phyloP scores from a whole-genome alignment of 2,797 vertebrate species.

The Nothura maculosa region DNA sequence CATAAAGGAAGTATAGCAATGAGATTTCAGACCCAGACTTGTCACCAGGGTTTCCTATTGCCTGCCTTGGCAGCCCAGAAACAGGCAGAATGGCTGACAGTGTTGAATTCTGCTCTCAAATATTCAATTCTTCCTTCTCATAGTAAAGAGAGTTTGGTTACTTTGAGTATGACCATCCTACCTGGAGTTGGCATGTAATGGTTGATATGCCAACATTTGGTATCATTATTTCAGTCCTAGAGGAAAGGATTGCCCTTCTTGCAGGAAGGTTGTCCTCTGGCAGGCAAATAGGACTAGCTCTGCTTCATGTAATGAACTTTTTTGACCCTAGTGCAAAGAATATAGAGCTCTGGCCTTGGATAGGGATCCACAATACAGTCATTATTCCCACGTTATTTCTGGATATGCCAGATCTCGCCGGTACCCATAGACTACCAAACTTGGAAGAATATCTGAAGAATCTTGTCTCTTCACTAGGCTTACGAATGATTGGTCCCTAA shows the following conservation, averaged over 20 bases:
- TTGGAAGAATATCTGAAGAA: background rate
- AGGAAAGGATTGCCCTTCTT: background rate
- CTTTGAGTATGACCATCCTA: background rate
- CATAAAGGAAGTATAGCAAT: background rate
- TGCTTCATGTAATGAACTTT: background rate
- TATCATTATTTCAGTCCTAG: background rate
- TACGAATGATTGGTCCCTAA: background rate
- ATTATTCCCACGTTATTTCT: slow-evolving; percentile 38
- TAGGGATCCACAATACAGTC: background rate
- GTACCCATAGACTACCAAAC: background rate
- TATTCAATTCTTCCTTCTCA: background rate
- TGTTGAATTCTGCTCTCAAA: background rate
- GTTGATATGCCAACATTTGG: background rate
- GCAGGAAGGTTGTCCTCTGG: background rate
- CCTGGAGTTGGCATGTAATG: background rate
- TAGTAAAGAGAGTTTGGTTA: background rate
- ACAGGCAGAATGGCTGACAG: no score
- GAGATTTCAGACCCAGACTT: background rate
- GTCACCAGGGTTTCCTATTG: background rate
- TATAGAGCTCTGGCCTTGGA: slow-evolving; percentile 46
- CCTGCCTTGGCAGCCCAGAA: no score
- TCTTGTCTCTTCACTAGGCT: background rate
- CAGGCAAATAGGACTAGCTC: background rate
- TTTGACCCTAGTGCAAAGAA: background rate
- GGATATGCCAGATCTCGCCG: slow-evolving; percentile 39